Conservation (phyloP, 2,797 vertebrate species). For the Cryptoblepharus egeriae region DNA sequence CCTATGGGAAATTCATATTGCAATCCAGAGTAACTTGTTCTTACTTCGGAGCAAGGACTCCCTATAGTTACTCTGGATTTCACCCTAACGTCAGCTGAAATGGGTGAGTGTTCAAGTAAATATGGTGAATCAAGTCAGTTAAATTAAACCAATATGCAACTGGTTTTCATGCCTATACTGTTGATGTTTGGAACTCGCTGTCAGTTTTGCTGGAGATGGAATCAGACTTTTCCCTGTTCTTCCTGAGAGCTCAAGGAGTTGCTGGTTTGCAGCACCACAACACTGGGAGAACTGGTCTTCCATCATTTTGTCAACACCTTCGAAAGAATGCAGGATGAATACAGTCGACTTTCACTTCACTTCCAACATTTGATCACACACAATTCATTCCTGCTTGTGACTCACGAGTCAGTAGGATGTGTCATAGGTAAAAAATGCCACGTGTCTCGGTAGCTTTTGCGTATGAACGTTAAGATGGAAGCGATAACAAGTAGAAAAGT, state of each 20-base stretch:
- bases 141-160: too few relatives aligned
- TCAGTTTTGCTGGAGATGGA: background rate
- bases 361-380: background rate
- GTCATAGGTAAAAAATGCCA: background rate
- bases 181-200: background rate
- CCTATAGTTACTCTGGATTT: too few relatives aligned
- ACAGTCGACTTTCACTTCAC: too few relatives aligned
- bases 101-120: too few relatives aligned
- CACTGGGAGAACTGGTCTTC: background rate
- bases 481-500: too few relatives aligned
- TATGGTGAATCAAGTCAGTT: too few relatives aligned
- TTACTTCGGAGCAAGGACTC: too few relatives aligned
- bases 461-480: too few relatives aligned
- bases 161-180: background rate
- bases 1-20: too few relatives aligned
- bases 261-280: background rate
- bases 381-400: background rate
- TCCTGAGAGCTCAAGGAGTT: too few relatives aligned
- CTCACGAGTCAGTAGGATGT: background rate
- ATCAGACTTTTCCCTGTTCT: background rate
- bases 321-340: background rate
- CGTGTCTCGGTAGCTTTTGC: background rate
- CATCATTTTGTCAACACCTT: background rate
- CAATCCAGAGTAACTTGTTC: too few relatives aligned
- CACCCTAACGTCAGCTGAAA: too few relatives aligned